phyloP scores from a whole-genome alignment of 1,140 invertebrate genomes.

The Hypsibius dujardini region DNA sequence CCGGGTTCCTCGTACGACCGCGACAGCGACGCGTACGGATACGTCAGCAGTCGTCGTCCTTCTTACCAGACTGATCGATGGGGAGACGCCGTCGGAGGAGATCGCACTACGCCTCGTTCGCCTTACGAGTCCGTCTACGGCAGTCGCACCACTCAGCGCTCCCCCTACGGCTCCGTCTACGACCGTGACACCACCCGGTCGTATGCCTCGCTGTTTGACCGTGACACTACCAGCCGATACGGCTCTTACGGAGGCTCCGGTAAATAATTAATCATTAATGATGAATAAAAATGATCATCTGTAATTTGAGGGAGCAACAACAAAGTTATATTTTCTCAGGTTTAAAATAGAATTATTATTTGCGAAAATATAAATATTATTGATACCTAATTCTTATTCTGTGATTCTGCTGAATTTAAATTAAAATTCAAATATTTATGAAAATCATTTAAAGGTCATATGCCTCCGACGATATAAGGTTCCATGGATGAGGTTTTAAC shows the following conservation, averaged over 20 bases:
- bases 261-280: not conserved
- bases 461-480: not conserved
- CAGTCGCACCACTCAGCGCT: not conserved
- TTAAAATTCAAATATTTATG: not conserved
- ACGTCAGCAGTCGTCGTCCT: not conserved
- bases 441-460: not conserved
- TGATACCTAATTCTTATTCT: no score
- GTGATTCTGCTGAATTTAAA: no score
- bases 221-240: not conserved
- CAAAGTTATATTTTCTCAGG: no score
- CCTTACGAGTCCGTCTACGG: not conserved
- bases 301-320: no score
- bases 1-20: not conserved
- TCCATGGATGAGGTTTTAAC: not conserved
- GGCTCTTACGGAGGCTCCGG: not conserved
- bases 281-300: not conserved
- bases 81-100: constrained; percentile 6
- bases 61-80: constrained; percentile 1
- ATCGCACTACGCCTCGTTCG: not conserved
- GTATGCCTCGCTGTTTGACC: no score
- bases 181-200: no score
- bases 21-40: not conserved
- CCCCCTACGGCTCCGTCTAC: not conserved
- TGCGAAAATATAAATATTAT: no score
- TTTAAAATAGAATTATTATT: no score